Base-by-base conservation (phyloP, 1,140 invertebrate species). In the Lepidotrigona ventralis region DNA sequence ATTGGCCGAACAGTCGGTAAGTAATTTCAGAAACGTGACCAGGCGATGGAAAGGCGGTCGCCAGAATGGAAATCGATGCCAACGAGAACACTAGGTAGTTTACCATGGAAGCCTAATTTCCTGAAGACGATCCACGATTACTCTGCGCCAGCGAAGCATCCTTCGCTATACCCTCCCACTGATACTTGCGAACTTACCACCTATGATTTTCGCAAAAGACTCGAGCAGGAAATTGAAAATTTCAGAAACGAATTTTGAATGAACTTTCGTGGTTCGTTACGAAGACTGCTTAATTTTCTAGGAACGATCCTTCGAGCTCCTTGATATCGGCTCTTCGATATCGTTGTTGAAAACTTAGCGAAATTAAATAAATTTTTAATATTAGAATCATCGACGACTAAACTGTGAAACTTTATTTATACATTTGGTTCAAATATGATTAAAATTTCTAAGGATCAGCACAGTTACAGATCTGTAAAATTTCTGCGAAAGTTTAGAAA, bases 1-100 rank as follows among this genome's bases (percentile, higher is more conserved):
- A 85, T 85, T 85, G 83, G 79, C 68, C 79, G 79, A 85, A 82
- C 83, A 68, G 83, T 85, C 79, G 83, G 83, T 85, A 85, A 85
- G 83, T 85, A 85, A 85, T 85, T 85, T 81, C 79, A 74, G 83
- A 63, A 82, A 82, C 83, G 79, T 85, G 83, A 82, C 83, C 64
- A 39, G 72, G 51, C 73, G 79, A 82, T 82, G 79, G 83, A 82
- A 82, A 82, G 68, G 53, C 72, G 79, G 79, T 85, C 73, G 51
- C 53, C 70, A 29, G 73, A 81, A 85, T 85, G 79, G 83, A 85
- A 85, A 85, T 85, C 80, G 83, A 85, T 85, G 83, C 78, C 54
- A n/a, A 63, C 23, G 39, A 58, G 78, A 84, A 84, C 79, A 68
- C 82, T n/a, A 17, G 70, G n/a, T 84, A 84, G 78, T 84, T 84